phyloP scores from a whole-genome alignment of 2,797 vertebrate genomes.

The Pangasius sanitwongsei region DNA sequence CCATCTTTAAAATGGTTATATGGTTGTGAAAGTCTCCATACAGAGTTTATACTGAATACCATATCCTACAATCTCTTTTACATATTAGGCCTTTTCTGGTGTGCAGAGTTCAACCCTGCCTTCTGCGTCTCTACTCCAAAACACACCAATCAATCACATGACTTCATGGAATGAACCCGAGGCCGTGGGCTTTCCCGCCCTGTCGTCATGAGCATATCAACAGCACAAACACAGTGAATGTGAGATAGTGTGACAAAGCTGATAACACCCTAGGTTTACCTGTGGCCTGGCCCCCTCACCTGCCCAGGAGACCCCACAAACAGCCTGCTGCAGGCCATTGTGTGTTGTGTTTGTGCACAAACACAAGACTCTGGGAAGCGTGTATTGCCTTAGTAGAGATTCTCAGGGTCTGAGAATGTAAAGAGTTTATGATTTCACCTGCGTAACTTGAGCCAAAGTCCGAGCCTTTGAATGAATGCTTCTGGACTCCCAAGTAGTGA shows the following conservation, averaged over 20 bases:
- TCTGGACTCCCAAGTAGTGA: conserved; percentile 6
- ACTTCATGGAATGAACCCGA: conserved; percentile 43
- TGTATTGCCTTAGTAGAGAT: conserved; percentile 27
- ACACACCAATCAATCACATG: conserved; percentile 44
- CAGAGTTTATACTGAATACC: neutral
- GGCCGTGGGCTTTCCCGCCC: conserved; percentile 26
- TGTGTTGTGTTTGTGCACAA: conserved; percentile 53
- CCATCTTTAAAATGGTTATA: neutral
- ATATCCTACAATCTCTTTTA: neutral
- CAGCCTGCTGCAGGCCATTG: conserved; percentile 5
- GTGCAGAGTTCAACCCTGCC: neutral
- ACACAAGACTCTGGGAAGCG: conserved; percentile 35
- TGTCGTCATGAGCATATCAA: conserved; percentile 29
- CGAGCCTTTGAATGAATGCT: conserved; percentile 11
- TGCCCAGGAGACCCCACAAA: conserved; percentile 36
- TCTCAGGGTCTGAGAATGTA: conserved; percentile 41
- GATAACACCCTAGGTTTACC: conserved; percentile 47
- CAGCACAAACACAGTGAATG: conserved; percentile 19
- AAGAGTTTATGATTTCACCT: conserved; percentile 41
- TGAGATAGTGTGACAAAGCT: conserved; percentile 33
- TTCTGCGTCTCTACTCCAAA: conserved; percentile 29
- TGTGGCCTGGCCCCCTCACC: conserved; percentile 37
- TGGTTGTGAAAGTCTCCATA: neutral
- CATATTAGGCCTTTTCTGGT: neutral
- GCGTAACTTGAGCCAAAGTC: conserved; percentile 14